Evolutionary conservation across 2,113 vertebrate species (phyloP).

Genomic region (Dromaius novaehollandiae): DNA sequence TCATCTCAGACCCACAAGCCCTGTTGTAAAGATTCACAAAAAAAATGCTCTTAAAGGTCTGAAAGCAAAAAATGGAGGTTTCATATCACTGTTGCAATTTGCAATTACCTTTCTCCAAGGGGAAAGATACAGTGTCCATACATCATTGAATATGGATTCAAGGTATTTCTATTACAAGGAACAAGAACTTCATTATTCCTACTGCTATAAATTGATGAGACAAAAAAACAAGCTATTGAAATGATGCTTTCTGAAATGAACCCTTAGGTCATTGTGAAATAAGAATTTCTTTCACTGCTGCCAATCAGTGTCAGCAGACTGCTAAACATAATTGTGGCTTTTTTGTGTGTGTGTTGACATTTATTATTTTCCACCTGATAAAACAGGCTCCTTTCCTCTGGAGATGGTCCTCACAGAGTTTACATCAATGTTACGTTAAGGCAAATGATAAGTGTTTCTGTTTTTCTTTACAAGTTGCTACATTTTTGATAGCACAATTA

Average conservation of each 20-base stretch:
- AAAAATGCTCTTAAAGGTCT: neutral
- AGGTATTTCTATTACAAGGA: slow-evolving; percentile 28
- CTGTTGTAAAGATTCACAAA: neutral
- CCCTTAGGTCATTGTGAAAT: neutral
- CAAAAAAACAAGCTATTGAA: slow-evolving; percentile 6
- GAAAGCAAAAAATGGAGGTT: slow-evolving; percentile 2
- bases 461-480: neutral
- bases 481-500: neutral
- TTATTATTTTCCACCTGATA: slow-evolving; percentile 39
- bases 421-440: neutral
- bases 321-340: slow-evolving; percentile 16
- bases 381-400: neutral
- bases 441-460: neutral
- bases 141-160: slow-evolving; percentile 26
- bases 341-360: slow-evolving; percentile 13
- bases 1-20: neutral
- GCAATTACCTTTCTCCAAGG: slow-evolving; percentile 36
- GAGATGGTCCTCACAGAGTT: neutral
- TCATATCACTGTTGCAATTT: neutral
- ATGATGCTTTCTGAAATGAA: slow-evolving; percentile 3
- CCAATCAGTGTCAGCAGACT: slow-evolving; percentile 19
- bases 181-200: slow-evolving; percentile 33
- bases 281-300: neutral
- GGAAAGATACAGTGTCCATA: neutral
- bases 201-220: slow-evolving; percentile 38